phyloP scores from a whole-genome alignment of 2,797 vertebrate genomes.

The Aeoliscus strigatus region DNA sequence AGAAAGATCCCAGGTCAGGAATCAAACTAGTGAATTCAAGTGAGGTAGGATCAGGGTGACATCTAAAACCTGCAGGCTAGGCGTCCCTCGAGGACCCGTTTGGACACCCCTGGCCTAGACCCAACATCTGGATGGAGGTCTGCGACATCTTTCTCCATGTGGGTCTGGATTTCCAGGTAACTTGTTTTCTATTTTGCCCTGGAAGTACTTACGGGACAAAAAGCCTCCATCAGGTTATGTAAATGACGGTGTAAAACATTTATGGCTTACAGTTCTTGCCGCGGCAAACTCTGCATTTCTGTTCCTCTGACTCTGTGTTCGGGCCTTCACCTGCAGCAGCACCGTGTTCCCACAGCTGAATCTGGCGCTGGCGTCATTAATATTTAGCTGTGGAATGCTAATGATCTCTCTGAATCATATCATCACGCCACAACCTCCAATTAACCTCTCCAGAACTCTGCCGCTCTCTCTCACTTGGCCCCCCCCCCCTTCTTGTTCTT shows the following conservation, averaged over 20 bases:
- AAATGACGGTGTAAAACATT: conserved; percentile 71
- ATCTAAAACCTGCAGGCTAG: too few relatives aligned
- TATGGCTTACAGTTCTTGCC: conserved; percentile 57
- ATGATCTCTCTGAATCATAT: conserved; percentile 70
- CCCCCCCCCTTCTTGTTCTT: neutral
- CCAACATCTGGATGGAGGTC: too few relatives aligned
- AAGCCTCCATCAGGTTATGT: conserved; percentile 65
- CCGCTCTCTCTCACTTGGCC: conserved; percentile 8
- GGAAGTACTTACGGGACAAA: too few relatives aligned
- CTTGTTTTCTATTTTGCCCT: too few relatives aligned
- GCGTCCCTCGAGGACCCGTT: too few relatives aligned
- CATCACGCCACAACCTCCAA: conserved; percentile 70
- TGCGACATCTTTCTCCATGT: too few relatives aligned
- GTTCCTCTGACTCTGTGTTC: conserved; percentile 42
- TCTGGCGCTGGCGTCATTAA: conserved; percentile 62
- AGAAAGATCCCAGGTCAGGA: too few relatives aligned
- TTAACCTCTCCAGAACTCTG: conserved; percentile 63
- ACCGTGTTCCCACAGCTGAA: conserved; percentile 43
- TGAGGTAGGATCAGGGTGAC: too few relatives aligned
- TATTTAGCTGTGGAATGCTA: conserved; percentile 72
- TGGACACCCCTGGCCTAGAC: too few relatives aligned
- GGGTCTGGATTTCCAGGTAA: too few relatives aligned
- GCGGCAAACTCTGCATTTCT: conserved; percentile 54
- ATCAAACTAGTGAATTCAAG: too few relatives aligned
- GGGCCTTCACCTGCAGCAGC: conserved; percentile 51